Evolutionary conservation across 1,140 invertebrate genomes (phyloP), one percentile per base, ranked within the genome.

Genomic region (Nylanderia fulva): DNA sequence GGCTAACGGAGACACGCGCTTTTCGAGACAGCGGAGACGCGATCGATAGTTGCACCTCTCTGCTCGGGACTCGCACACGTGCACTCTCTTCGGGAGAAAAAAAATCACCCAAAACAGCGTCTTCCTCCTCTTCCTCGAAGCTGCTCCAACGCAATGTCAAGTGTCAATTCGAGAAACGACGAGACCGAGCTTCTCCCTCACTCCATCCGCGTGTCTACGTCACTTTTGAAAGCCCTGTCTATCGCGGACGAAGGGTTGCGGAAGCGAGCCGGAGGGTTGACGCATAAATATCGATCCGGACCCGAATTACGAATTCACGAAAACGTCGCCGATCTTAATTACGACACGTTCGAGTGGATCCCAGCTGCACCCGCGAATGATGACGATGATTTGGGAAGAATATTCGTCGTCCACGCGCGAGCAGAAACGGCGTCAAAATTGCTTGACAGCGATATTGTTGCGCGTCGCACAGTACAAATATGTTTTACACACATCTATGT

Each of bases 41-140:
- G 77, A 82, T 82, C 77, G 77, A 82, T 82, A 82, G 27, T 86
- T 48, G 68, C 68, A 84, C 85, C 60, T 42, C 63, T 76, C 29
- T 42, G 56, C 29, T 33, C 29, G n/a, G n/a, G 68, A 63, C 13
- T 72, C 13, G 63, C 60, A 45, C 54, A 79, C 61, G 83, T 58
- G 75, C 15, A n/a, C 48, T 13, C 29, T 48, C 52, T 33, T 39
- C n/a, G 66, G 21, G 29, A 33, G 3, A 33, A 33, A 33, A 33
- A 33, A 48, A 48, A 48, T n/a, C n/a, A n/a, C n/a, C n/a, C n/a
- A 15, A 42, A 18, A 27, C n/a, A n/a, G 24, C 36, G 24, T 18
- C 27, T 9, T 66, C n/a, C 18, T 18, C 4, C 58, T 39, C 36
- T 18, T 1, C 58, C 18, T 63, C 6, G 39, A 42, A 3, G 27